A percentile compares a stretch with the other conserved stretches of the same genome.
phyloP scores from a whole-genome alignment of 37 sponge, comb jelly and placozoan species.

The Dysidea cf. avara region DNA sequence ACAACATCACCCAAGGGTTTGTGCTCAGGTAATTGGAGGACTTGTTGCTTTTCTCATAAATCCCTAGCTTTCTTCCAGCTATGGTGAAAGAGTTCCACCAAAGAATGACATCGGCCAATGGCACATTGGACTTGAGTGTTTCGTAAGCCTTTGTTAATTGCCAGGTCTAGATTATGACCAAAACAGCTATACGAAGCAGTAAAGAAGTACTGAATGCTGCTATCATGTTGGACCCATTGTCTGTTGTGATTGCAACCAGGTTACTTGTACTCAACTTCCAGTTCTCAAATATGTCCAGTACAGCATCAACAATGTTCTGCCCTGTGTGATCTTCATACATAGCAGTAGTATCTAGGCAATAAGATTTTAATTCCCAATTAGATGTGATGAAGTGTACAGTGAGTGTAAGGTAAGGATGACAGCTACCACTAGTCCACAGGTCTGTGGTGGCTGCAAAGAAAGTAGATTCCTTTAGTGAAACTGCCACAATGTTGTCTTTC shows the following conservation, averaged over 20 bases:
- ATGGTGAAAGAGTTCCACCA: conserved; percentile 34
- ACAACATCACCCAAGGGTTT: too few species aligned
- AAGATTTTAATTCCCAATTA: conserved; percentile 16
- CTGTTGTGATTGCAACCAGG: conserved; percentile 25
- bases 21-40: conserved; percentile 24
- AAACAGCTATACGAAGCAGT: conserved; percentile 21
- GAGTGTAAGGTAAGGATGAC: conserved; percentile 23
- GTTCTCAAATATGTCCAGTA: conserved; percentile 11
- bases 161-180: conserved; percentile 33
- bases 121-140: neutral
- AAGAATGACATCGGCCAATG: conserved; percentile 8
- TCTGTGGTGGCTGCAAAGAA: conserved; percentile 23
- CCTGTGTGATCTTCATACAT: conserved; percentile 46
- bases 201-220: too few species aligned
- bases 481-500: neutral
- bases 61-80: conserved; percentile 41
- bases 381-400: conserved; percentile 38
- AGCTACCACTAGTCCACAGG: conserved; percentile 29
- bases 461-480: too few species aligned
- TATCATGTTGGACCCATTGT: conserved; percentile 32
- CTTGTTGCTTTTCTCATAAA: conserved; percentile 19
- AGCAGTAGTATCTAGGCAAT: conserved; percentile 21
- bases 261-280: conserved; percentile 13
- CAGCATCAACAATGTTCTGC: conserved; percentile 19
- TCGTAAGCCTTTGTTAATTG: conserved; percentile 25